phyloP scores from a whole-genome alignment of 2,113 vertebrate genomes.

The Pitta sordida region DNA sequence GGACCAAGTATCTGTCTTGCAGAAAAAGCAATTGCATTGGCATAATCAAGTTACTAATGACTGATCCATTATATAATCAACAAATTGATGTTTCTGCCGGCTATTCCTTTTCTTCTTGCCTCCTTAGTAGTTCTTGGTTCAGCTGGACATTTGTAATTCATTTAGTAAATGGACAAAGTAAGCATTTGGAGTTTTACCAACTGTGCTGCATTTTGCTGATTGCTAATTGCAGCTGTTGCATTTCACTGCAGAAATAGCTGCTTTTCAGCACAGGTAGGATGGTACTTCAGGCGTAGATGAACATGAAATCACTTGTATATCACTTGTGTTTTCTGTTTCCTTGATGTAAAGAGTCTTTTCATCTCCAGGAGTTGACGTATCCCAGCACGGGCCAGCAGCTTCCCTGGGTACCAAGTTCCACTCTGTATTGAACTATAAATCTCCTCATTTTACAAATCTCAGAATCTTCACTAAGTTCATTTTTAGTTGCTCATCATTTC shows the following conservation, averaged over 20 bases:
- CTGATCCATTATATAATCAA: background rate
- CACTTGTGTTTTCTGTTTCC: background rate
- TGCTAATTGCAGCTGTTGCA: background rate
- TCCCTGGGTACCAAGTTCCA: background rate
- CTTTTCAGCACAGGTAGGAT: background rate
- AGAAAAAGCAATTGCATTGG: background rate
- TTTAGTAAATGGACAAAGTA: conserved; percentile 2
- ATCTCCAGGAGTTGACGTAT: background rate
- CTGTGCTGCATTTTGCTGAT: background rate
- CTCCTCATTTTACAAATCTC: background rate
- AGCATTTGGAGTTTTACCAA: background rate
- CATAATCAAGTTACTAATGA: background rate
- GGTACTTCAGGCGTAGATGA: background rate
- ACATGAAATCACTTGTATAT: background rate
- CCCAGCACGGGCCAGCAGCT: background rate
- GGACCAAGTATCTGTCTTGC: background rate
- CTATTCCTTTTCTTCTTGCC: background rate
- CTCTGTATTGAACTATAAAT: background rate
- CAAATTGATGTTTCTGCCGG: background rate
- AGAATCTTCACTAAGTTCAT: background rate
- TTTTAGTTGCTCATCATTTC: background rate
- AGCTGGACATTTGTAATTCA: background rate
- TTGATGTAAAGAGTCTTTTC: background rate
- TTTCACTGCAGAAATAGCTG: background rate
- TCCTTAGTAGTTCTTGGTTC: background rate